phyloP scores from a whole-genome alignment of 2,113 vertebrate species.

The Gadus chalcogrammus region DNA sequence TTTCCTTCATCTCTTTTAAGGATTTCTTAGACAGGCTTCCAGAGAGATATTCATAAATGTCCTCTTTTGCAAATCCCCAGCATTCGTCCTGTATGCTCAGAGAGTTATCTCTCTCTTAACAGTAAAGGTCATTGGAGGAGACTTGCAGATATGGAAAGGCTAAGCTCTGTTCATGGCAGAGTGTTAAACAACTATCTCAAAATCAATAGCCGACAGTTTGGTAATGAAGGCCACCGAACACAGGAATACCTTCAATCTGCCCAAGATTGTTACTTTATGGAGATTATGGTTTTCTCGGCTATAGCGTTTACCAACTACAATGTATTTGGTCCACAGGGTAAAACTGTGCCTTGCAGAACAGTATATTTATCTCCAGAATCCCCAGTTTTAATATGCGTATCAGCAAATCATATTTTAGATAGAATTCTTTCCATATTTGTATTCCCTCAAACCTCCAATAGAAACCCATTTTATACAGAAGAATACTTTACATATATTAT shows the following conservation, averaged over 20 bases:
- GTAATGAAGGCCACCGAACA: constrained; percentile 52
- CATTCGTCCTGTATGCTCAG: constrained; percentile 35
- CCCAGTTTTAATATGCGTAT: too few relatives aligned
- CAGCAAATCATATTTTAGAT: too few relatives aligned
- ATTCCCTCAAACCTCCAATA: too few relatives aligned
- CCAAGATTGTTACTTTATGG: too few relatives aligned
- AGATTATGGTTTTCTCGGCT: too few relatives aligned
- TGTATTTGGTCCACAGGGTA: too few relatives aligned
- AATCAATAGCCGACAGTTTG: constrained; percentile 61
- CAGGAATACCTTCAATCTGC: constrained; percentile 3
- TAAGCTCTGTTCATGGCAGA: constrained; percentile 56
- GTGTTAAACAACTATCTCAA: constrained; percentile 56
- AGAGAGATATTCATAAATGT: constrained; percentile 68
- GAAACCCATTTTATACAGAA: not conserved
- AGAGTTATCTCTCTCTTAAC: constrained; percentile 56
- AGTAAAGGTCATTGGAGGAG: constrained; percentile 68
- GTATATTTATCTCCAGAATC: too few relatives aligned
- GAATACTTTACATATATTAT: not conserved
- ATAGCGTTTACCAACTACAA: too few relatives aligned
- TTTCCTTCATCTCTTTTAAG: constrained; percentile 66
- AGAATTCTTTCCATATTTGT: too few relatives aligned
- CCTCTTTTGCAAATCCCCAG: constrained; percentile 63
- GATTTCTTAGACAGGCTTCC: constrained; percentile 62
- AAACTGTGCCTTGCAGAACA: too few relatives aligned
- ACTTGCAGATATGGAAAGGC: constrained; percentile 52